Percentiles rank a stretch among this genome's conserved stretches.
phyloP scores from a whole-genome alignment of 2,797 vertebrate genomes.

The Heliangelus exortis region DNA sequence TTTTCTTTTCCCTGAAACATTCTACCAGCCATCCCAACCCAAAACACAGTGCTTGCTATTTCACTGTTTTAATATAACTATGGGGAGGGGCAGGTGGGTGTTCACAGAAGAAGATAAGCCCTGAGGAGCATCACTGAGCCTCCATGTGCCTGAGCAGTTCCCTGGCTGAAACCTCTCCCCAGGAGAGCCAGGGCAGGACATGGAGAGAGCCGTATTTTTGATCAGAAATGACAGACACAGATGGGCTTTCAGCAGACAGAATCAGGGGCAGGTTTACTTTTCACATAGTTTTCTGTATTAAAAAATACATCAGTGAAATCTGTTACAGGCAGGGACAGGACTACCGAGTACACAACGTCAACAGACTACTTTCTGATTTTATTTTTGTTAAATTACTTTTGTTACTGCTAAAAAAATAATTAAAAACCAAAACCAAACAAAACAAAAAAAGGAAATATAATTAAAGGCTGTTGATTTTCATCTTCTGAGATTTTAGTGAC shows the following conservation, averaged over 20 bases:
- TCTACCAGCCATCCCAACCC: not conserved
- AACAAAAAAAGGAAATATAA: constrained; percentile 33
- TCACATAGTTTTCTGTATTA: constrained; percentile 80
- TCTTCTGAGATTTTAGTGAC: constrained; percentile 63
- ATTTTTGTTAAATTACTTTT: constrained; percentile 78
- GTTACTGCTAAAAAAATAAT: constrained; percentile 77
- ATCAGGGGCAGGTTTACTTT: constrained; percentile 76
- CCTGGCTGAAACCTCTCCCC: constrained; percentile 19
- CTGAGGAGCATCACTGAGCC: constrained; percentile 33
- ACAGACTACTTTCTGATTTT: constrained; percentile 78
- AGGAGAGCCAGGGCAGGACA: not conserved
- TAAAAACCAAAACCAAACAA: constrained; percentile 44
- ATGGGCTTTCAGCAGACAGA: constrained; percentile 73
- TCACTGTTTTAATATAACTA: not conserved
- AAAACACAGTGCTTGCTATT: not conserved
- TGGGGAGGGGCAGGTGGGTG: not conserved
- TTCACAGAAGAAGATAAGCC: constrained; percentile 1
- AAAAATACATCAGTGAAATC: constrained; percentile 80
- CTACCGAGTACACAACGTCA: constrained; percentile 79
- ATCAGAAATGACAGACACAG: constrained; percentile 75
- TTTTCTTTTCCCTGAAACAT: not conserved
- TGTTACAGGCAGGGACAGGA: constrained; percentile 82
- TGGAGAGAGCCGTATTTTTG: constrained; percentile 44
- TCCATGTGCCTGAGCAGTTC: constrained; percentile 18
- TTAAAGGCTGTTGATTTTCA: constrained; percentile 71